Base-by-base conservation (phyloP, 2,888 invertebrate species). In the Clusia tigrina region DNA sequence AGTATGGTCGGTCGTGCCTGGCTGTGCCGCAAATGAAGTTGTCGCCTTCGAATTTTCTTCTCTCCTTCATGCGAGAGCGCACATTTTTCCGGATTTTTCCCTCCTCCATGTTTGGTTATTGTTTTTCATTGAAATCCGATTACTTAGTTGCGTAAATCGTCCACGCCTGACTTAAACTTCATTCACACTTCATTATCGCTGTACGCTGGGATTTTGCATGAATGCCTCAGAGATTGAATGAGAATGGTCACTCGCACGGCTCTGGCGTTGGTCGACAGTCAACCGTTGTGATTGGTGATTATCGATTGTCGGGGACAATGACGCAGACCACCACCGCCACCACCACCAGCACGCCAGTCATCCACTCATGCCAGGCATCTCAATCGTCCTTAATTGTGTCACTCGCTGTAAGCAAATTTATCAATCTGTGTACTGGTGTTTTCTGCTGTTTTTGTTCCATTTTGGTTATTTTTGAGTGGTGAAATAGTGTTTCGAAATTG, bases 111-210 rank as follows among this genome's bases (percentile, higher is more conserved):
- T 42, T 42, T 10, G 9, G 9, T n/a, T 6, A 42, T 42, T 42
- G 42, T 42, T 42, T 15, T 6, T 56, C 55, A 59, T 59, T 52
- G 59, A 59, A 63, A 63, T 54, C 55, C 59, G 56, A 59, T 59
- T 63, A 63, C 56, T 54, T 51, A 17, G 15, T 22, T 10, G 17
- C 48, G 20, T 48, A n/a, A n/a, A 6, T 32, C 32, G 32, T 32
- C 6, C 32, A 32, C 32, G 32, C 32, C 42, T 42, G 42, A 42
- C 6, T 42, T 42, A 10, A 42, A 32, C 32, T 32, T 6, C 25
- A 37, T 64, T 64, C 60, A 60, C 60, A 64, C 64, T 64, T 64
- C 60, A 64, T 64, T 60, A 64, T 57, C 18, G 32, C 9, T 58
- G 42, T 48, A 46, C 46, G 20, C 26, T 32, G 12, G 32, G 32